phyloP scores from a whole-genome alignment of 2,888 invertebrate species.

The Nomada fucata region DNA sequence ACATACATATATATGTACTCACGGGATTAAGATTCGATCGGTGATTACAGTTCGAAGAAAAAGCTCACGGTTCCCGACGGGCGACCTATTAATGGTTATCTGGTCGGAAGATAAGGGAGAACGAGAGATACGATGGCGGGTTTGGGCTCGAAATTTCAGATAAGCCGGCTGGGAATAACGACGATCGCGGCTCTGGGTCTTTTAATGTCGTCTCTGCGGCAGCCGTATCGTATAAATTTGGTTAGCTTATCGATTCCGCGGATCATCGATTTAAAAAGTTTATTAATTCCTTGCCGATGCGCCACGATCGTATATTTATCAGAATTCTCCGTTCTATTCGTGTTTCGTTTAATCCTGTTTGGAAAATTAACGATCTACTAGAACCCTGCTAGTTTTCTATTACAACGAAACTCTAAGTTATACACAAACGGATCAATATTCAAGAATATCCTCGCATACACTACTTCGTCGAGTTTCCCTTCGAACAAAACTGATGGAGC shows the following conservation, averaged over 20 bases:
- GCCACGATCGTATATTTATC: no score
- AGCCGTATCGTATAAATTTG: constrained; percentile 16
- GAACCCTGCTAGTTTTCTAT: no score
- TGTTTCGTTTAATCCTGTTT: no score
- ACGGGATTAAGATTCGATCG: constrained; percentile 61
- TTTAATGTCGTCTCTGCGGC: constrained; percentile 25
- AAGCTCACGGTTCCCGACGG: constrained; percentile 23
- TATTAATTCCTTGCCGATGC: neutral
- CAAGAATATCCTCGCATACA: no score
- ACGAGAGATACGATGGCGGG: constrained; percentile 25
- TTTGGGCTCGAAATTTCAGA: constrained; percentile 48
- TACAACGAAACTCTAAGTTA: no score
- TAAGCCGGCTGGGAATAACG: constrained; percentile 44
- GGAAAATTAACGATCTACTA: no score
- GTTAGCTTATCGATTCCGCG: constrained; percentile 1
- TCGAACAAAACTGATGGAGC: no score
- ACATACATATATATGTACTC: neutral
- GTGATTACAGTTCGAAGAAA: constrained; percentile 55
- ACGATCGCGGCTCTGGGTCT: constrained; percentile 26
- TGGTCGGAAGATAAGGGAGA: constrained; percentile 34
- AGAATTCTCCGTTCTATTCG: no score
- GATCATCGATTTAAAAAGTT: constrained; percentile 6
- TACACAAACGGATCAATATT: no score
- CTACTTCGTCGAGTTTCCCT: no score
- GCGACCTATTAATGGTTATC: constrained; percentile 58